Percentiles rank a stretch among this genome's conserved stretches.
Evolutionary conservation across 1,140 invertebrate genomes (phyloP).

Genomic region (Drosophila yakuba): DNA sequence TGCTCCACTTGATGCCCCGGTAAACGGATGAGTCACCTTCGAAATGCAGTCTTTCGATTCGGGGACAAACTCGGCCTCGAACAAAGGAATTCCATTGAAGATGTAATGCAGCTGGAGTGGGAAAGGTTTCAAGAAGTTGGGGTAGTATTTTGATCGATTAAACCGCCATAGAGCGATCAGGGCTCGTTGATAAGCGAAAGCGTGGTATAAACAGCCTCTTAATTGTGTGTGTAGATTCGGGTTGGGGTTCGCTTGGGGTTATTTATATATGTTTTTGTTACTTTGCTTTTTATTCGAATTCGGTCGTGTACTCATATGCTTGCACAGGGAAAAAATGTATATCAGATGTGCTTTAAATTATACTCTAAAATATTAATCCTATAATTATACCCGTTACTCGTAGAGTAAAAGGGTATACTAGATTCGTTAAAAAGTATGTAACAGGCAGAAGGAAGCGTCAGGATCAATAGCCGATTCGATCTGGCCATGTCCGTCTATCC

Average conservation of each 20-base stretch:
- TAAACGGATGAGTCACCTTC: slow-evolving; percentile 65
- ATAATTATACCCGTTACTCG: too few species aligned
- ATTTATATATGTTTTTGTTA: slow-evolving; percentile 19
- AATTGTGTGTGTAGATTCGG: slow-evolving; percentile 58
- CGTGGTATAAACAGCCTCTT: slow-evolving; percentile 59
- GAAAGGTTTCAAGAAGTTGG: neutral
- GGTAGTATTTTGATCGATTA: slow-evolving; percentile 66
- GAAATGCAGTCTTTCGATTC: slow-evolving; percentile 17
- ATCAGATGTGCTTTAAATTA: too few species aligned
- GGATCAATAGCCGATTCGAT: too few species aligned
- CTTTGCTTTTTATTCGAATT: slow-evolving; percentile 13
- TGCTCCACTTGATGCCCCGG: slow-evolving; percentile 38
- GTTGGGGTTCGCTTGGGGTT: slow-evolving; percentile 38
- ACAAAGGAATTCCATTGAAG: slow-evolving; percentile 79
- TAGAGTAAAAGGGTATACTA: too few species aligned
- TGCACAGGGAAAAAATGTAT: slow-evolving; percentile 3
- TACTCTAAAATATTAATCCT: neutral
- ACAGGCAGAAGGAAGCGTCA: too few species aligned
- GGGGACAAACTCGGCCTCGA: slow-evolving; percentile 28
- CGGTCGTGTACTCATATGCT: slow-evolving; percentile 5
- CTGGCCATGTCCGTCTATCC: too few species aligned
- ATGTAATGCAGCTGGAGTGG: slow-evolving; percentile 54
- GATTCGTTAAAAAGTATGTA: too few species aligned
- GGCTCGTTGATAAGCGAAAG: slow-evolving; percentile 71
- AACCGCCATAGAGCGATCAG: slow-evolving; percentile 44